These are phyloP conservation scores for human DNA, from an alignment of 2,113 vertebrate species.

Conservation along the genomic window GRCh38 chr2:19025001-19025500, in stretches of 20 bases:
- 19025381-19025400: too few relatives aligned
- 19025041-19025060: background rate
- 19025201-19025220: background rate
- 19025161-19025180: background rate
- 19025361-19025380: too few relatives aligned
- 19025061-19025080: background rate
- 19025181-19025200: background rate
- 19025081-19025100: background rate
- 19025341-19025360: background rate
- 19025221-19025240: background rate
- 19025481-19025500: too few relatives aligned
- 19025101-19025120: background rate
- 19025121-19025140: background rate
- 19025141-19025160: background rate
- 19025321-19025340: background rate
- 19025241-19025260: background rate
- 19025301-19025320: background rate
- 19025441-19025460: too few relatives aligned
- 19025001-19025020: background rate
- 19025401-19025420: too few relatives aligned
- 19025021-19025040: background rate
- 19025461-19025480: too few relatives aligned
- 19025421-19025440: too few relatives aligned
- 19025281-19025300: background rate
- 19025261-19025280: background rate